Base-by-base conservation (phyloP, 92 coral and sea anemone species). In the Porites rus region DNA sequence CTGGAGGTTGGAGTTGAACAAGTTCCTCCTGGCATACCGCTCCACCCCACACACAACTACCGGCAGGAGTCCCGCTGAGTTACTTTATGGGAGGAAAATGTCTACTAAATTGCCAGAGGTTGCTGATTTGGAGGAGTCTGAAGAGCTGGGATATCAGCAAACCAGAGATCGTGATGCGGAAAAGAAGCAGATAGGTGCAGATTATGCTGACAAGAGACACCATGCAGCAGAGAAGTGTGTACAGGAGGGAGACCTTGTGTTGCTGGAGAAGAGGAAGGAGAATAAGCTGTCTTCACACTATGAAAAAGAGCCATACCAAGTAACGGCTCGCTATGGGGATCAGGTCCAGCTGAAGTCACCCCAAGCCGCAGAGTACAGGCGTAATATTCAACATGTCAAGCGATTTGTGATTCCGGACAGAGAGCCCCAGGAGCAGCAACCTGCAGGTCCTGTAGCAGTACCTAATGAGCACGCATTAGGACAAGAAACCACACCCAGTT, bases 251-350 rank as follows among this genome's bases (percentile, higher is more conserved):
- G 87, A 83, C 69, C 46, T 83, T 51, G 79, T 83, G 18, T 46
- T 83, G 69, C 71, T 70, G 53, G 79, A 83, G 87, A 85, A 85
- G 68, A 71, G 64, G 71, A 89, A 84, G 66, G 92, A 85, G 58
- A 85, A 85, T 71, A 89, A 89, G 86, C 58, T 78, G 76, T 89
- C 87, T 8, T 74, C 91, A 43, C 43, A 74, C 46, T 87, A 86
- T 67, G 87, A 79, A 69, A 85, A 81, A 61, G 87, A 90, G 75
- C 90, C 25, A 24, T 90, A 85, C 82, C 75, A 85, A 69, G 82
- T 85, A n/a, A 68, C 75, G n/a, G 79, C 77, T 77, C 25, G 25
- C 25, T 24, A 68, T 75, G 89, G 81, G 7, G 87, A 86, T 79
- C 93, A 90, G 80, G 74, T 72, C 75, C 79, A 54, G 59, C 38